Evolutionary conservation across 2,113 vertebrate species (phyloP).

Genomic region (Percopsis transmontana): DNA sequence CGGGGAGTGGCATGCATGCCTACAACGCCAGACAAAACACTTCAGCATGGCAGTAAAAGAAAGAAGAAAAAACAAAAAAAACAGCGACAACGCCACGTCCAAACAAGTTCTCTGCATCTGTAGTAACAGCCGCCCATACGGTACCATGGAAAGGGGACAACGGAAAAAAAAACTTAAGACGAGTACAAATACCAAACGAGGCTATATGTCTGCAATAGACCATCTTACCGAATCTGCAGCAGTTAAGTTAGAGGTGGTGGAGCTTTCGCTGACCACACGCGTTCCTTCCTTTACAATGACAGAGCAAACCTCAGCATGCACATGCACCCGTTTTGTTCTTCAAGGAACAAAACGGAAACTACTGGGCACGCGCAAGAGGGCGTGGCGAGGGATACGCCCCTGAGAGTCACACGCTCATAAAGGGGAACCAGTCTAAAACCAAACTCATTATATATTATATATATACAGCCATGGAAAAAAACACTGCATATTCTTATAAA

Average conservation of each 20-base stretch:
- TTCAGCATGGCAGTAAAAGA: slow-evolving; percentile 11
- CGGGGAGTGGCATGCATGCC: slow-evolving; percentile 55
- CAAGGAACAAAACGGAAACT: slow-evolving; percentile 52
- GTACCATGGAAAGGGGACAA: background rate
- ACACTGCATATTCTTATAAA: too few species aligned
- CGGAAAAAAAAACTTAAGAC: background rate
- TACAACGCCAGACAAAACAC: slow-evolving; percentile 61
- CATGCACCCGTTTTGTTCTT: slow-evolving; percentile 30
- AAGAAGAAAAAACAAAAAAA: background rate
- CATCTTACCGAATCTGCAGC: slow-evolving; percentile 55
- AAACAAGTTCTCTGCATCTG: background rate
- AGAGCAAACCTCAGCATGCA: slow-evolving; percentile 34
- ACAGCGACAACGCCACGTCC: slow-evolving; percentile 28
- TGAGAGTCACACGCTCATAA: slow-evolving; percentile 7
- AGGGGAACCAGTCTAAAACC: background rate
- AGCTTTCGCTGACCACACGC: slow-evolving; percentile 67
- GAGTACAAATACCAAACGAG: background rate
- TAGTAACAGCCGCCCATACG: background rate
- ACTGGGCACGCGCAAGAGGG: slow-evolving; percentile 61
- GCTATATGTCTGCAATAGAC: background rate
- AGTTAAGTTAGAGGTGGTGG: slow-evolving; percentile 29
- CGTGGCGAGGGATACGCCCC: slow-evolving; percentile 45
- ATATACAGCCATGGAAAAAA: too few species aligned
- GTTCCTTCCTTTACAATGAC: slow-evolving; percentile 61
- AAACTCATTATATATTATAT: too few species aligned